Evolutionary conservation across 1,140 invertebrate species (phyloP), one percentile per base, ranked within the genome.

Genomic region (Mesaphorura yosii): DNA sequence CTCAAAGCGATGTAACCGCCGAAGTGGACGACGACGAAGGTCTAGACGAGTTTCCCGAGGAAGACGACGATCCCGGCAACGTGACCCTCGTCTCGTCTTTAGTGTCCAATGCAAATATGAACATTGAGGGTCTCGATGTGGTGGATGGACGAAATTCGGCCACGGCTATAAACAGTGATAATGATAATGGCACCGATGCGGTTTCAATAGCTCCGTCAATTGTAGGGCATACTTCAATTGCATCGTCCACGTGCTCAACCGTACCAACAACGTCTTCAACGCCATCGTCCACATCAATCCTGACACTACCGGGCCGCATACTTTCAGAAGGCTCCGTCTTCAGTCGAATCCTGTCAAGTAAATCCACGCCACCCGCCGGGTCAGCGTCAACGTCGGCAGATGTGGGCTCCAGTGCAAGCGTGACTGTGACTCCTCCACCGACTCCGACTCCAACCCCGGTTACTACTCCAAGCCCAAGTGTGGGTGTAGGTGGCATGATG

Each of bases 131-230:
- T 34, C n/a, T 15, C 25, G 37, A 26, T 27, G 23, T 40, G 15
- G 10, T 26, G n/a, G 42, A 45, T 5, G 31, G 22, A 15, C 42
- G 51, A 56, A 34, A 41, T 41, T 22, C 58, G 51, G 29, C 51
- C 59, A 31, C 54, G 49, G 44, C 48, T 46, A 34, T 46, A 55
- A 51, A 37, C 53, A n/a, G 51, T 51, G 19, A 41, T 5, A 26
- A 19, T 6, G 19, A 27, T 12, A 44, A 45, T 3, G 37, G 38
- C 20, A 7, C 25, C 7, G 34, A 46, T 29, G 40, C 23, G 17
- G 6, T 19, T 7, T 46, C 23, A 20, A 22, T 10, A 7, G 19
- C 7, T n/a, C 15, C 29, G 6, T 15, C 44, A 46, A 19, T 7
- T 34, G 46, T 10, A 34, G 27, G 14, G 10, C 14, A 3, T 22